A percentile compares a stretch with the other conserved stretches of the same genome.
These are phyloP conservation scores for Panorpa germanica DNA, from an alignment of 2,888 invertebrate genomes.

Conservation along the genomic window DNA sequence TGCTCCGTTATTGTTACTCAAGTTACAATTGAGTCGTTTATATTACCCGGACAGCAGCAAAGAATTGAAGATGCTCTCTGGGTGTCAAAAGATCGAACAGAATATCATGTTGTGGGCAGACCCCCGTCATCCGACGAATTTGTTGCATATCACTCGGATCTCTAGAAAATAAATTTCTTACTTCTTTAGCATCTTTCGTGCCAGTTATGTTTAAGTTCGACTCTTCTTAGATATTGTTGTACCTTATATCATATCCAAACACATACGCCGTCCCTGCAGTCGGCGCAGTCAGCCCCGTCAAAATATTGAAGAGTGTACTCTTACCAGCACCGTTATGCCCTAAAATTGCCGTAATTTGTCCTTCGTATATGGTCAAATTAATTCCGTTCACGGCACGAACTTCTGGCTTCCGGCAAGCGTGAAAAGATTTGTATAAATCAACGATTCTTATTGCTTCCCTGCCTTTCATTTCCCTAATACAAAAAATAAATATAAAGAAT, in stretches of 20 bases:
- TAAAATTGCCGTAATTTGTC: constrained; percentile 66
- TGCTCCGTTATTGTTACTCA: no score
- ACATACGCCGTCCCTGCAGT: constrained; percentile 54
- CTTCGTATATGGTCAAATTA: constrained; percentile 66
- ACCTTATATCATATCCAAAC: constrained; percentile 56
- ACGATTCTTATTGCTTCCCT: constrained; percentile 58
- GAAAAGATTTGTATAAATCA: constrained; percentile 52
- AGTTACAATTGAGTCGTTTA: no score
- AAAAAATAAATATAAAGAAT: constrained; percentile 1
- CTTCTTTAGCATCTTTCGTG: constrained; percentile 9
- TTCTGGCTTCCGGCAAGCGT: constrained; percentile 45
- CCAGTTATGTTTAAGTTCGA: no score
- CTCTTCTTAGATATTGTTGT: no score
- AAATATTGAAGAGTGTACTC: constrained; percentile 67
- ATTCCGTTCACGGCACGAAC: constrained; percentile 59
- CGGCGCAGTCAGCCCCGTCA: constrained; percentile 62
- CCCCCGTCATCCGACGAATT: constrained; percentile 65
- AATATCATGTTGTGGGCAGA: constrained; percentile 76
- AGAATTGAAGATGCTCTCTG: constrained; percentile 62
- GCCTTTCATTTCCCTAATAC: constrained; percentile 41
- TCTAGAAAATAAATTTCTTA: constrained; percentile 19
- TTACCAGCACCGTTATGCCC: constrained; percentile 82
- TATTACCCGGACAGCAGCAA: constrained; percentile 48
- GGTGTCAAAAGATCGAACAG: constrained; percentile 63
- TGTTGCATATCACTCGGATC: constrained; percentile 58